These are phyloP conservation scores for Aricia agestis DNA, from an alignment of 1,140 invertebrate species.

Conservation along the genomic window DNA sequence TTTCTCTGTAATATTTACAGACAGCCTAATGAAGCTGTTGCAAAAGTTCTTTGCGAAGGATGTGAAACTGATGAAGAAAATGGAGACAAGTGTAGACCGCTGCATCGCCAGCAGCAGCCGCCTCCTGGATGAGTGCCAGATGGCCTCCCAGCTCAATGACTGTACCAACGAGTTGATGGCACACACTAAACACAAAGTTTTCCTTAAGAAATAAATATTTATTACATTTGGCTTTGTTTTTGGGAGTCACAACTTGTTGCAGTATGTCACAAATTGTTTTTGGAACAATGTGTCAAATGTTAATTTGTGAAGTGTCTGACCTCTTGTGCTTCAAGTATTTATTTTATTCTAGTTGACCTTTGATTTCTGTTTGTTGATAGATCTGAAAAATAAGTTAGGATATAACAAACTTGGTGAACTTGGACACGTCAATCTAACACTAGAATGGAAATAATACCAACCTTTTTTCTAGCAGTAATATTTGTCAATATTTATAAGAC, in stretches of 20 bases:
- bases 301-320: too few species aligned
- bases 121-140: conserved; percentile 45
- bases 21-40: conserved; percentile 44
- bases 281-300: too few species aligned
- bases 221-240: background rate
- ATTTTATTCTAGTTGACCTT: too few species aligned
- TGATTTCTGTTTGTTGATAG: too few species aligned
- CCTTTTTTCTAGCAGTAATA: too few species aligned
- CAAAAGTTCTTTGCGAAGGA: conserved; percentile 62
- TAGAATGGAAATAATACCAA: too few species aligned
- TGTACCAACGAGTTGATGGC: conserved; percentile 62
- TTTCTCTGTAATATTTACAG: conserved; percentile 34
- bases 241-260: background rate
- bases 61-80: conserved; percentile 57
- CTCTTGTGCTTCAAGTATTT: too few species aligned
- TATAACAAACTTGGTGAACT: too few species aligned
- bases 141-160: conserved; percentile 52
- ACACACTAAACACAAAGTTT: conserved; percentile 53
- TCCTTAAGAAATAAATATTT: conserved; percentile 34
- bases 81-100: conserved; percentile 56
- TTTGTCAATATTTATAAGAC: too few species aligned
- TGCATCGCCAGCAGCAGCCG: conserved; percentile 48
- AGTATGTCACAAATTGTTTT: too few species aligned
- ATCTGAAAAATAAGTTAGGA: too few species aligned
- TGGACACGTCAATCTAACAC: too few species aligned